Percentiles rank a stretch among this genome's conserved stretches.
phyloP scores from a whole-genome alignment of 2,888 invertebrate species.

The Rhagonycha fulva region DNA sequence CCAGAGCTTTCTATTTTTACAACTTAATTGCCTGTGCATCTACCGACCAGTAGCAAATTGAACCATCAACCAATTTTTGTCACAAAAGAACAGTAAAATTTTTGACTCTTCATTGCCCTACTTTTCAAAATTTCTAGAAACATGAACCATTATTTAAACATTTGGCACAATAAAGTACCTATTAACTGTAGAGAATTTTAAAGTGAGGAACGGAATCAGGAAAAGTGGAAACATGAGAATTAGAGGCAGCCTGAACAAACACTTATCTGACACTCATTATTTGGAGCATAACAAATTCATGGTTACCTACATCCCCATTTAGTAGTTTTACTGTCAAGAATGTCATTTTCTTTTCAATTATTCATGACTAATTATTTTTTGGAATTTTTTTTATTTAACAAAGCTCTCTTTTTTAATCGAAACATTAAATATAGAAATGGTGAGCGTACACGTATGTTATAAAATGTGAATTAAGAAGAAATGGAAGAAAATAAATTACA shows the following conservation, averaged over 20 bases:
- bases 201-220: constrained; percentile 21
- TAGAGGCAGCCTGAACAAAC: constrained; percentile 46
- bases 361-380: not conserved
- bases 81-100: constrained; percentile 19
- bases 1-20: constrained; percentile 27
- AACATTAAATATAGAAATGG: not conserved
- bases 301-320: constrained; percentile 33
- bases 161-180: not conserved
- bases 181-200: not conserved
- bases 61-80: constrained; percentile 3
- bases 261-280: constrained; percentile 42
- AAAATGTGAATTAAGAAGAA: constrained; percentile 28
- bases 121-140: constrained; percentile 1
- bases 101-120: constrained; percentile 19
- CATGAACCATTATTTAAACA: constrained; percentile 6
- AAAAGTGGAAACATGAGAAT: constrained; percentile 40
- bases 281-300: constrained; percentile 45
- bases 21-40: constrained; percentile 22
- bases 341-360: constrained; percentile 7
- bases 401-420: not conserved
- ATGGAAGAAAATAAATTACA: constrained; percentile 34
- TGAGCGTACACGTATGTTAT: not conserved
- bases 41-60: constrained; percentile 16
- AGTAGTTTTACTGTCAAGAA: constrained; percentile 6
- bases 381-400: not conserved